phyloP scores from a whole-genome alignment of 2,888 invertebrate species.

The Hypomecis atomaria region DNA sequence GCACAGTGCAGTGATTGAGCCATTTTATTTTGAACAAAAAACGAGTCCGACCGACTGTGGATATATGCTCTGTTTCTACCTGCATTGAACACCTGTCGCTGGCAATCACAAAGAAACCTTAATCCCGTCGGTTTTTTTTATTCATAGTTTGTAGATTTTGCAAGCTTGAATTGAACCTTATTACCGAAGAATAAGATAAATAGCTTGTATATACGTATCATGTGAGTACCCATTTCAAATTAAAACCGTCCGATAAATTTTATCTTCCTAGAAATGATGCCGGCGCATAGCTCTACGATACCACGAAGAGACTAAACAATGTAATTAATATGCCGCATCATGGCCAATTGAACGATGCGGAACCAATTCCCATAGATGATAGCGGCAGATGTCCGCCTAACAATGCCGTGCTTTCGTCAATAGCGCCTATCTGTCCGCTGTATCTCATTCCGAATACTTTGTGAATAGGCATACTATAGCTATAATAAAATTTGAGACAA shows the following conservation, averaged over 20 bases:
- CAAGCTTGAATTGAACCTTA: constrained; percentile 23
- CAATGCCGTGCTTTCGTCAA: constrained; percentile 61
- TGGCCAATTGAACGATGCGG: constrained; percentile 49
- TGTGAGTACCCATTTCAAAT: constrained; percentile 6
- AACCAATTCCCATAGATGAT: constrained; percentile 55
- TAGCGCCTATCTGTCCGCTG: constrained; percentile 41
- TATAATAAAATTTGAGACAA: constrained; percentile 25
- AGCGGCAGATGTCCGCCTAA: constrained; percentile 65
- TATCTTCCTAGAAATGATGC: constrained; percentile 9
- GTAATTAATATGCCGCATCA: constrained; percentile 49
- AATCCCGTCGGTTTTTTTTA: constrained; percentile 38
- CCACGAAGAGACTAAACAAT: constrained; percentile 34
- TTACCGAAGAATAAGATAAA: constrained; percentile 4
- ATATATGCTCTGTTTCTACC: constrained; percentile 65
- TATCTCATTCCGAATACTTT: constrained; percentile 36
- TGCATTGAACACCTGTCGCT: constrained; percentile 79
- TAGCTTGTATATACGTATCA: not conserved
- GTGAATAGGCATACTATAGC: constrained; percentile 25
- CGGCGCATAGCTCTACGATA: constrained; percentile 15
- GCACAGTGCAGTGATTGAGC: constrained; percentile 48
- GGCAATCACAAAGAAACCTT: constrained; percentile 50
- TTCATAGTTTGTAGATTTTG: constrained; percentile 36
- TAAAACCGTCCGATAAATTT: constrained; percentile 2
- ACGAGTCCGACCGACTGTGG: constrained; percentile 51
- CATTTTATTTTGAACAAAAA: constrained; percentile 61